Percentiles rank a stretch among this genome's conserved stretches.
Evolutionary conservation across 2,888 invertebrate genomes (phyloP).

Genomic region (Leptodirus hochenwartii): DNA sequence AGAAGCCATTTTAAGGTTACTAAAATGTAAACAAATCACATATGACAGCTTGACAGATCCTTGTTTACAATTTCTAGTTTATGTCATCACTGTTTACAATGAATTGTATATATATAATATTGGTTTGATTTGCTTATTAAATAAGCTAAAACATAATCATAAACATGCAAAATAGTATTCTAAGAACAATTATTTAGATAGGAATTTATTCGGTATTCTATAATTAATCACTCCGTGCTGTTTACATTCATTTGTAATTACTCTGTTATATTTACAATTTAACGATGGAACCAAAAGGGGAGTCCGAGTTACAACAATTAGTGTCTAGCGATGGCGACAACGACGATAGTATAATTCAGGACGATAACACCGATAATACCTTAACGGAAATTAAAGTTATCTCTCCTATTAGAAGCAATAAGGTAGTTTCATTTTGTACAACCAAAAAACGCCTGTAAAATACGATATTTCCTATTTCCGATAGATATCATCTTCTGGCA

Average conservation of each 20-base stretch:
- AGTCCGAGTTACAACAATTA: slow-evolving; percentile 28
- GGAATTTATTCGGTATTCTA: no score
- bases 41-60: no score
- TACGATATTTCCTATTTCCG: slow-evolving; percentile 8
- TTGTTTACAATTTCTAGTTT: not conserved
- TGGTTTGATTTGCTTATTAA: not conserved
- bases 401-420: slow-evolving; percentile 25
- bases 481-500: slow-evolving; percentile 27
- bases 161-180: no score
- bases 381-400: slow-evolving; percentile 23
- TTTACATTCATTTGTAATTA: not conserved
- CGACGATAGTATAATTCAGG: slow-evolving; percentile 26
- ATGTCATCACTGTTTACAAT: not conserved
- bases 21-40: not conserved
- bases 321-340: slow-evolving; percentile 27
- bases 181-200: no score
- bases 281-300: slow-evolving; percentile 26
- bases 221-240: no score
- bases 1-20: slow-evolving; percentile 18
- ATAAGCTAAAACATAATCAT: no score
- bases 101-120: not conserved
- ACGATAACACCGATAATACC: slow-evolving; percentile 15
- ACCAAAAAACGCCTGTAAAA: not conserved
- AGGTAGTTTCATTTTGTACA: slow-evolving; percentile 16
- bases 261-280: no score